Base-by-base conservation (phyloP, 2,113 vertebrate species). In the Myodes glareolus region DNA sequence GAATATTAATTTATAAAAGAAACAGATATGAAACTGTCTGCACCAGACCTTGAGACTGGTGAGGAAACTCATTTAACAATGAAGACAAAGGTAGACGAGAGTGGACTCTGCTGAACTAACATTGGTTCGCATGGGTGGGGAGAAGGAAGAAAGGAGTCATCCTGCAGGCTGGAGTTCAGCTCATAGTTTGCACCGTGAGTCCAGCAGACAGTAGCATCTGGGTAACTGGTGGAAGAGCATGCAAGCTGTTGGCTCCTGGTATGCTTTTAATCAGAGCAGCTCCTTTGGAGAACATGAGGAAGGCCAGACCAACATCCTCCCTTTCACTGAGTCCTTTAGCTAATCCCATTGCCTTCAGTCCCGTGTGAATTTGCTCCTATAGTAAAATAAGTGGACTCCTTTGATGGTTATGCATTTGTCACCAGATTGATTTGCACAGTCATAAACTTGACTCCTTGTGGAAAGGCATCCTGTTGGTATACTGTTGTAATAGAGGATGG, bases 1-100 rank as follows among this genome's bases (percentile, higher is more conserved):
- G 21, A 77, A 11, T 88, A 55, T 92, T 94, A 75, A 75, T 39
- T 87, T 55, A 9, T 77, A 90, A 82, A 47, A 61, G 7, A 13
- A 31, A 67, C 47, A 0, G 61, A 14, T 91, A 17, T 95, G 61
- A 3, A 16, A 52, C 73, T 87, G 19, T 95, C 8, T 23, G 10
- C 5, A 81, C 16, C 17, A 77, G 33, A 73, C 86, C 95, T 89
- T 78, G 52, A 90, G 73, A 72, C 25, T 36, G 39, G 75, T 58
- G 73, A 94, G 95, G 47, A 84, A 93, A 84, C 45, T n/a, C 33
- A 67, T 25, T 5, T 61, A 85, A 42, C 29, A 31, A 31, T 72
- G n/a, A 50, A 86, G n/a, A 75, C 9, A 81, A 80, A 61, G 42
- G 14, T 52, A 90, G 33, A 76, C 0, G 1, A 25, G 23, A 23